Evolutionary conservation across 2,113 vertebrate genomes (phyloP).

Genomic region (Myrmecophaga tridactyla): DNA sequence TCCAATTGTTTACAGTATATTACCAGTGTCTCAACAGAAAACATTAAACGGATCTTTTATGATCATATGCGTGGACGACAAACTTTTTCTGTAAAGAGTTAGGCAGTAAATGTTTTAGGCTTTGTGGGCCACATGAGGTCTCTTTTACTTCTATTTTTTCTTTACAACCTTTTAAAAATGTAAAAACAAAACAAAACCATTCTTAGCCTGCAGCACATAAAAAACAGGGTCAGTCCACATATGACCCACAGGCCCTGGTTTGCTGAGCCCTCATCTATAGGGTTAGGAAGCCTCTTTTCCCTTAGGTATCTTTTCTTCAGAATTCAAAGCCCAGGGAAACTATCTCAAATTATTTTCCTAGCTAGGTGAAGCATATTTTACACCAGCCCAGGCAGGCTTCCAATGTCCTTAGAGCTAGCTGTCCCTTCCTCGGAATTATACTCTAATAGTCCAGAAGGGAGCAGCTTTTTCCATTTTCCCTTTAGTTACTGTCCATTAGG

Average conservation of each 20-base stretch:
- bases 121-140: background rate
- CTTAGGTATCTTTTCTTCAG: background rate
- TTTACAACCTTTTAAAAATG: background rate
- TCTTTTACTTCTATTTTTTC: background rate
- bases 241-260: background rate
- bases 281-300: background rate
- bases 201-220: background rate
- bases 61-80: background rate
- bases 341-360: background rate
- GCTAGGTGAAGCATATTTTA: background rate
- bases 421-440: background rate
- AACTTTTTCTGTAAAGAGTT: background rate
- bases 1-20: background rate
- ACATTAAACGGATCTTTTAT: background rate
- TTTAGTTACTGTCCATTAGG: background rate
- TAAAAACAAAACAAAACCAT: too few species aligned
- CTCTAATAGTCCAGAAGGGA: background rate
- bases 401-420: background rate
- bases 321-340: background rate
- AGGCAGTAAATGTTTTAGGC: background rate
- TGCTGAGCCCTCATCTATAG: background rate
- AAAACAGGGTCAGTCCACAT: background rate
- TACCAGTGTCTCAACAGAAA: background rate
- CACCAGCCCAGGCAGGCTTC: background rate
- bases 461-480: background rate